Evolutionary conservation across 2,113 vertebrate species (phyloP).

Genomic region (Connochaetes taurinus): DNA sequence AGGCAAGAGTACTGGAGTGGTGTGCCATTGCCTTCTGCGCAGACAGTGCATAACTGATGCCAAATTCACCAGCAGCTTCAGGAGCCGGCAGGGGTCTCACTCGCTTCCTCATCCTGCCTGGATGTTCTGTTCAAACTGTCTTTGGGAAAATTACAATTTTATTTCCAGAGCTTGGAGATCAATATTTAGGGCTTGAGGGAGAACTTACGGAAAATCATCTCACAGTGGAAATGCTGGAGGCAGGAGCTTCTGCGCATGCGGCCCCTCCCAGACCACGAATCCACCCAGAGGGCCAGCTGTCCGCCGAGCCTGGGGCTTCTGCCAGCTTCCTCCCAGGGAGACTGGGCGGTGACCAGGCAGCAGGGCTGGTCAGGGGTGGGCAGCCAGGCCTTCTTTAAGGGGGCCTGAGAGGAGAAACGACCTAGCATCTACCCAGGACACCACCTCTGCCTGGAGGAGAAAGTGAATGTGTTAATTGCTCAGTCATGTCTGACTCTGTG

Average conservation of each 20-base stretch:
- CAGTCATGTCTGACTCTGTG: not conserved
- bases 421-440: not conserved
- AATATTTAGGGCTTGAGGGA: slow-evolving; percentile 69
- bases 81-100: not conserved
- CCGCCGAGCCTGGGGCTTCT: accelerated
- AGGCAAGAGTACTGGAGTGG: too few species aligned
- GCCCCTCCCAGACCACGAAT: slow-evolving; percentile 34
- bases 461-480: not conserved
- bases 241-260: slow-evolving; percentile 45
- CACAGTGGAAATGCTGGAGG: slow-evolving; percentile 66
- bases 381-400: not conserved
- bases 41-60: accelerated
- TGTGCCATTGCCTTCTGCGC: too few species aligned
- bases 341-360: not conserved
- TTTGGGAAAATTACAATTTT: slow-evolving; percentile 66
- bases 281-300: not conserved
- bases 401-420: not conserved
- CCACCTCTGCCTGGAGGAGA: not conserved
- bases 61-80: not conserved
- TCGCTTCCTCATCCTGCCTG: slow-evolving; percentile 57
- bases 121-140: slow-evolving; percentile 60
- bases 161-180: slow-evolving; percentile 72
- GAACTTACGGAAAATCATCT: slow-evolving; percentile 67
- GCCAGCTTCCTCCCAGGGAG: not conserved
- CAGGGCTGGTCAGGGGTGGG: accelerated